Evolutionary conservation across 1,140 invertebrate genomes (phyloP), one percentile per base, ranked within the genome.

Genomic region (Diorhabda carinulata): DNA sequence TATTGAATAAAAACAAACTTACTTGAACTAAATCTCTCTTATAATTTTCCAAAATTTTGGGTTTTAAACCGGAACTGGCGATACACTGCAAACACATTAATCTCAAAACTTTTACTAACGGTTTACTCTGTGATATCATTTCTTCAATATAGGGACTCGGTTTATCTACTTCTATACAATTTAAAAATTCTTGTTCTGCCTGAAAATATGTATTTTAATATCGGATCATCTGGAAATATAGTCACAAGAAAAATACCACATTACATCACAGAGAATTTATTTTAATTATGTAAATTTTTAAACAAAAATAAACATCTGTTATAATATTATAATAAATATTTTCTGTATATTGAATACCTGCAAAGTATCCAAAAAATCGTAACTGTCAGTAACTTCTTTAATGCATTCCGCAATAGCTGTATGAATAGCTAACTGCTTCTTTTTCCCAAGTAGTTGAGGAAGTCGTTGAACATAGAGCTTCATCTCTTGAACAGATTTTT

Each of bases 391-490:
- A 25, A 86, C 82, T 75, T 88, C 86, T 74, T 88, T 88, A 43
- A 89, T 87, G 67, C 87, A 85, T 71, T 88, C 87, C 0, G 87
- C 88, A 57, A 89, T 88, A 44, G 86, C 83, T 1, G 87, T 89
- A 69, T 89, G 88, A 47, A 86, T 91, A 8, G 91, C 89, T 7
- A 98, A 82, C 5, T 92, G 90, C 78, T 93, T 89, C 78, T 97
- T 96, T 43, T 91, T 90, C n/a, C 89, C 89, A 78, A 97, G 84
- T 83, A 98, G 89, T 72, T 95, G 89, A 2, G 95, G 96, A 68
- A 98, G 83, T 71, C 91, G 90, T 7, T 93, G 90, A 3, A 98
- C 96, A 84, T 98, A 96, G 74, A 92, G 89, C 82, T 97, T 97
- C 78, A 98, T 94, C 83, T 98, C 94, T 78, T 93, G 90, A 41